Conservation (phyloP, 2,888 invertebrate genomes). For the Desoria tigrina region DNA sequence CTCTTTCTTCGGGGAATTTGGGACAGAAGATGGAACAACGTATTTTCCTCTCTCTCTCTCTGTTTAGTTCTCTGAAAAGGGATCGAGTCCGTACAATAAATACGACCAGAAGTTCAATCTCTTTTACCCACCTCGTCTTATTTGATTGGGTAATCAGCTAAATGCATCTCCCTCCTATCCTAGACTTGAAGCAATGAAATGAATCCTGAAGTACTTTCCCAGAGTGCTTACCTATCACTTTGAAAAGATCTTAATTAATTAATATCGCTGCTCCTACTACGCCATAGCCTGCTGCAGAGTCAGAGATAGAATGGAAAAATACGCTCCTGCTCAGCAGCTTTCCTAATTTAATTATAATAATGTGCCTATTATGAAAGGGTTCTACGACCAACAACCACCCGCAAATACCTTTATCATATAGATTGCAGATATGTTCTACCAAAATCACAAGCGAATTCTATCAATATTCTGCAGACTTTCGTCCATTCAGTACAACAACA, state of each 20-base stretch:
- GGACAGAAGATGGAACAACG: not conserved
- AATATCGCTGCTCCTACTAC: not conserved
- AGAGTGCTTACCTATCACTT: no score
- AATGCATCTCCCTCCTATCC: constrained; percentile 15
- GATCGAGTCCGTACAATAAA: not conserved
- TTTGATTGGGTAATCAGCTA: constrained; percentile 21
- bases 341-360: no score
- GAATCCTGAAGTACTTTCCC: not conserved
- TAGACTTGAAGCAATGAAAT: not conserved
- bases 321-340: no score
- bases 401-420: no score
- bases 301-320: no score
- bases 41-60: no score
- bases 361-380: no score
- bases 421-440: no score
- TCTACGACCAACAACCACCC: no score
- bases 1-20: not conserved
- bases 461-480: no score
- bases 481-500: no score
- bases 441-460: no score
- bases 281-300: not conserved
- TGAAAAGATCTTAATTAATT: constrained; percentile 1
- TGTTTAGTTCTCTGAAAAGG: not conserved
- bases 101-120: not conserved
- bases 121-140: constrained; percentile 8